These are phyloP conservation scores for Apistogramma diplotaenia DNA, from an alignment of 2,113 vertebrate genomes.

Conservation along the genomic window DNA sequence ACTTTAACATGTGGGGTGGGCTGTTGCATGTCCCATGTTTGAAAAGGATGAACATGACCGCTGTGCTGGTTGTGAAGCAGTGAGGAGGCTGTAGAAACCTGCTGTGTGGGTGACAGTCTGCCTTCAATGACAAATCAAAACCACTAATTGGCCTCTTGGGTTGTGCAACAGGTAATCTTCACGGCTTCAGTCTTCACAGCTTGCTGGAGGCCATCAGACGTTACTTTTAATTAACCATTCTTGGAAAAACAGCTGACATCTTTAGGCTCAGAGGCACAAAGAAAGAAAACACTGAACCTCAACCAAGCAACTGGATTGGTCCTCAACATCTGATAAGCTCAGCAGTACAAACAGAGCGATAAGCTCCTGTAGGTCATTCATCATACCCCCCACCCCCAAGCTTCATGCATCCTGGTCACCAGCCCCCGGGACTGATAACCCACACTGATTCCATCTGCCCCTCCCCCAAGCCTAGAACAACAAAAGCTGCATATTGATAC, in stretches of 20 bases:
- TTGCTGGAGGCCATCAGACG: not conserved
- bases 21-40: not conserved
- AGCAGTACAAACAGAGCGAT: constrained; percentile 51
- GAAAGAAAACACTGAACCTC: not conserved
- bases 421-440: constrained; percentile 50
- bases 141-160: not conserved
- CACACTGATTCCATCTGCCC: constrained; percentile 55
- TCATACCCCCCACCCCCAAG: constrained; percentile 37
- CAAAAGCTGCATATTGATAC: constrained; percentile 48
- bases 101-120: not conserved
- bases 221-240: constrained; percentile 3
- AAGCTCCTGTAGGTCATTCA: constrained; percentile 51
- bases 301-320: constrained; percentile 3
- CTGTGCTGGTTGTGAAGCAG: not conserved
- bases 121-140: constrained; percentile 2
- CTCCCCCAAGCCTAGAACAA: constrained; percentile 8
- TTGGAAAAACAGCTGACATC: constrained; percentile 15
- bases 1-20: not conserved
- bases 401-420: constrained; percentile 49
- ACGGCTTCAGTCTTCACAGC: not conserved
- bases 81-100: not conserved
- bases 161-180: not conserved
- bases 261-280: constrained; percentile 25
- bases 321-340: constrained; percentile 56
- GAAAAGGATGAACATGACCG: not conserved